phyloP scores from a whole-genome alignment of 2,888 invertebrate species.

The Toxonevra muliebris region DNA sequence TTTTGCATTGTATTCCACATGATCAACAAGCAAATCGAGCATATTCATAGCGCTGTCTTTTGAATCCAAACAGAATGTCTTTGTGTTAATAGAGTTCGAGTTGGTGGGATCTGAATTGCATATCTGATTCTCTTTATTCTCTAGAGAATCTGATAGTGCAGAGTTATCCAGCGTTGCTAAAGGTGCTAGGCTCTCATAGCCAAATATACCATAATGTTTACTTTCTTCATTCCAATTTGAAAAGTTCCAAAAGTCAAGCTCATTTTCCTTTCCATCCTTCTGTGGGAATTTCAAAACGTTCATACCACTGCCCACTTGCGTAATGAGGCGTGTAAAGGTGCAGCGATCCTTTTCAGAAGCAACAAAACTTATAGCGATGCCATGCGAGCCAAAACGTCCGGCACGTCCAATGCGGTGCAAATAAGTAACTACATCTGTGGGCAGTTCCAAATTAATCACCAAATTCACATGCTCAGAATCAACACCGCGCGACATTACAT shows the following conservation, averaged over 20 bases:
- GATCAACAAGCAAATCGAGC: conserved; percentile 40
- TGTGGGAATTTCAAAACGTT: conserved; percentile 66
- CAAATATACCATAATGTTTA: conserved; percentile 44
- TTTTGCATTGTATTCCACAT: conserved; percentile 29
- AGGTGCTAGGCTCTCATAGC: conserved; percentile 38
- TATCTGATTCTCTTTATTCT: conserved; percentile 40
- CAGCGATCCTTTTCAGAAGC: conserved; percentile 72
- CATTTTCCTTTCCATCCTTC: conserved; percentile 46
- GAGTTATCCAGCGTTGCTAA: conserved; percentile 44
- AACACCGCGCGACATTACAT: conserved; percentile 91
- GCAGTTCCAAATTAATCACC: conserved; percentile 91
- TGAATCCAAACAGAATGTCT: conserved; percentile 48
- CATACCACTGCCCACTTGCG: conserved; percentile 68
- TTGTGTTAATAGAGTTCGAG: conserved; percentile 47
- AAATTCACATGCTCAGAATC: conserved; percentile 94
- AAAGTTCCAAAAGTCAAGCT: conserved; percentile 54
- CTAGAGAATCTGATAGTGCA: conserved; percentile 29
- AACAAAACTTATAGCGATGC: conserved; percentile 80
- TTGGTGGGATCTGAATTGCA: conserved; percentile 38
- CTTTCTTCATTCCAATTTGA: conserved; percentile 45
- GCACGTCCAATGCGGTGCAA: conserved; percentile 95
- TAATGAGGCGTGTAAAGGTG: conserved; percentile 70
- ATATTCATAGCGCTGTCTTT: conserved; percentile 46
- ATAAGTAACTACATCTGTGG: conserved; percentile 82
- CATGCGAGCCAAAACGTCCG: conserved; percentile 90